Evolutionary conservation across 2,888 invertebrate genomes (phyloP).

Genomic region (Phanerotoma sp.): DNA sequence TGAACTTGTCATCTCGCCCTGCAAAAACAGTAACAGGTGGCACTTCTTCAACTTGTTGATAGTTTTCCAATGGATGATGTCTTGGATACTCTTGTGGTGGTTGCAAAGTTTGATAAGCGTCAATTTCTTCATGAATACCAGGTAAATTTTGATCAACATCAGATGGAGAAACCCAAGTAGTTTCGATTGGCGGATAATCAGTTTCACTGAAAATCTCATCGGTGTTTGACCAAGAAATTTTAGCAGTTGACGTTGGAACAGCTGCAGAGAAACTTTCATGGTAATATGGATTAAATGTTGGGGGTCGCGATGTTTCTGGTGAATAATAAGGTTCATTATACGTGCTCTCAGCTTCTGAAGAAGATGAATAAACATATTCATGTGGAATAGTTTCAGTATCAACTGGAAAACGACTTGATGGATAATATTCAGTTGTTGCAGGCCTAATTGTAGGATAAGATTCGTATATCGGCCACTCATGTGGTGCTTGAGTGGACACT

Average conservation of each 20-base stretch:
- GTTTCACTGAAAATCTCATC: slow-evolving; percentile 17
- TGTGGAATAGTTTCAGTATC: background rate
- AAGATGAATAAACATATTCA: slow-evolving; percentile 9
- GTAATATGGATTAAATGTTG: slow-evolving; percentile 15
- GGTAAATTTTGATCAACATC: too few relatives aligned
- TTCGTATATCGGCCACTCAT: slow-evolving; percentile 10
- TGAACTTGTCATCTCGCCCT: too few relatives aligned
- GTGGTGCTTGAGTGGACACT: slow-evolving; percentile 1
- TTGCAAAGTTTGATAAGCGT: background rate
- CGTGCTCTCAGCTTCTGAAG: slow-evolving; percentile 6
- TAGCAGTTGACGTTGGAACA: background rate
- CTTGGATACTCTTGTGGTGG: slow-evolving; percentile 11
- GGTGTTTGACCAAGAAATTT: slow-evolving; percentile 18
- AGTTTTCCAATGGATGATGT: slow-evolving; percentile 35
- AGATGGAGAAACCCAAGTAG: background rate
- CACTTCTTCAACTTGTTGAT: slow-evolving; percentile 32
- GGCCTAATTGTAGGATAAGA: background rate
- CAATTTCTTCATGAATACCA: background rate
- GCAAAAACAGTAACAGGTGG: slow-evolving; percentile 10
- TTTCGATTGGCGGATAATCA: slow-evolving; percentile 15
- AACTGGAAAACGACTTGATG: slow-evolving; percentile 12
- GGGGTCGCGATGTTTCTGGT: slow-evolving; percentile 1
- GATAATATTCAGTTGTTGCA: slow-evolving; percentile 15
- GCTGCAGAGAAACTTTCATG: background rate
- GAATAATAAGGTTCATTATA: slow-evolving; percentile 13